Conservation (phyloP, 2,888 invertebrate genomes). For the Dicycla oo region DNA sequence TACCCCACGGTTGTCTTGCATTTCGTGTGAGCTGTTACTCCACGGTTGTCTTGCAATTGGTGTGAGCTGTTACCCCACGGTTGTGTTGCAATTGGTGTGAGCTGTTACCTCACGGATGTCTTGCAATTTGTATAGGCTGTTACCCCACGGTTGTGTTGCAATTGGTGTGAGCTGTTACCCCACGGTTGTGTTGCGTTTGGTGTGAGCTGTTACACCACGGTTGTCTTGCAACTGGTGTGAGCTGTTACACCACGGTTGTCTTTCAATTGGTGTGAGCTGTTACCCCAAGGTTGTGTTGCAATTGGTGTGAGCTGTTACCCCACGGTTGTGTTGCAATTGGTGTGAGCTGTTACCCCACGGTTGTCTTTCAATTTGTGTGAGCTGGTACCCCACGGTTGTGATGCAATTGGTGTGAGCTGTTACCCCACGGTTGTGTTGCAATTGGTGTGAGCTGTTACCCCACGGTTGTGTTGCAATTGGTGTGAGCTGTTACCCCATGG, state of each 20-base stretch:
- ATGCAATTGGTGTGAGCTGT: background rate
- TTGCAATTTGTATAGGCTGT: too few species aligned
- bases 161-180: background rate
- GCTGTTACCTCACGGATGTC: background rate
- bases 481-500: too few species aligned
- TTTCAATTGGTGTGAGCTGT: too few species aligned
- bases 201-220: too few species aligned
- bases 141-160: too few species aligned
- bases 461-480: too few species aligned
- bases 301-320: background rate
- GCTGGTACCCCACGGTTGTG: too few species aligned
- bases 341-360: background rate
- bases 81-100: background rate
- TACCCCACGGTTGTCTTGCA: background rate
- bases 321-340: background rate
- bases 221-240: too few species aligned
- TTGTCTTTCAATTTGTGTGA: conserved; percentile 9
- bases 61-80: background rate
- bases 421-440: background rate
- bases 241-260: background rate
- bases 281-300: too few species aligned
- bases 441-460: too few species aligned
- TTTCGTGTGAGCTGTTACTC: too few species aligned
- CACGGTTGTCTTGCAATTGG: too few species aligned
- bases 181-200: conserved; percentile 4